These are phyloP conservation scores for Apodemia duryi DNA, from an alignment of 2,888 invertebrate genomes.

Conservation along the genomic window DNA sequence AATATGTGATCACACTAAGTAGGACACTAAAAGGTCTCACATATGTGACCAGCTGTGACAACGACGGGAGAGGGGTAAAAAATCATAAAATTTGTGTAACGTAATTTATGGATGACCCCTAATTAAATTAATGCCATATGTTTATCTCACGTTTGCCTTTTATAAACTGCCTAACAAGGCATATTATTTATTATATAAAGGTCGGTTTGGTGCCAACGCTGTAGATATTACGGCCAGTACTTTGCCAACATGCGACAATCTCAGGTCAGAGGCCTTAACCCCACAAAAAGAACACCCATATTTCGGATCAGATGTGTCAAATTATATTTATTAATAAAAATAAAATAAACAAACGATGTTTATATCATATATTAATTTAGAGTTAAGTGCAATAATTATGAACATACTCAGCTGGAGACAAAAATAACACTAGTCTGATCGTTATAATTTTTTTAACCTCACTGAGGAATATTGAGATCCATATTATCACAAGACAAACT, in stretches of 20 bases:
- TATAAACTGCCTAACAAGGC: too few species aligned
- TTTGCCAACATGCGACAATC: background rate
- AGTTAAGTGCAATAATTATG: conserved; percentile 67
- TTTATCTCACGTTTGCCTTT: too few species aligned
- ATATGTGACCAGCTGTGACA: too few species aligned
- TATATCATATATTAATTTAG: conserved; percentile 73
- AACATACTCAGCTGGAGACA: conserved; percentile 63
- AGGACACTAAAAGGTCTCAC: too few species aligned
- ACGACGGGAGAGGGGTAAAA: too few species aligned
- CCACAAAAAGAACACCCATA: background rate
- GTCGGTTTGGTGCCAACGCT: background rate
- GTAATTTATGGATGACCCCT: too few species aligned
- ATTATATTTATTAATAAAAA: conserved; percentile 31
- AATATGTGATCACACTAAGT: too few species aligned
- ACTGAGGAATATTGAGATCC: conserved; percentile 60
- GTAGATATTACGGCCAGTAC: background rate
- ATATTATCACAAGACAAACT: conserved; percentile 54
- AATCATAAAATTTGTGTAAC: too few species aligned
- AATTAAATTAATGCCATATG: too few species aligned
- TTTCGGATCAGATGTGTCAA: conserved; percentile 10
- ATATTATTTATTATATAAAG: too few species aligned
- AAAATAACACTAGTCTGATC: conserved; percentile 42
- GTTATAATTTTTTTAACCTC: conserved; percentile 26
- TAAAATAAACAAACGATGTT: conserved; percentile 46
- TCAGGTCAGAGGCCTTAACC: background rate